phyloP scores from a whole-genome alignment of 2,797 vertebrate genomes.

The Catamblyrhynchus diadema region DNA sequence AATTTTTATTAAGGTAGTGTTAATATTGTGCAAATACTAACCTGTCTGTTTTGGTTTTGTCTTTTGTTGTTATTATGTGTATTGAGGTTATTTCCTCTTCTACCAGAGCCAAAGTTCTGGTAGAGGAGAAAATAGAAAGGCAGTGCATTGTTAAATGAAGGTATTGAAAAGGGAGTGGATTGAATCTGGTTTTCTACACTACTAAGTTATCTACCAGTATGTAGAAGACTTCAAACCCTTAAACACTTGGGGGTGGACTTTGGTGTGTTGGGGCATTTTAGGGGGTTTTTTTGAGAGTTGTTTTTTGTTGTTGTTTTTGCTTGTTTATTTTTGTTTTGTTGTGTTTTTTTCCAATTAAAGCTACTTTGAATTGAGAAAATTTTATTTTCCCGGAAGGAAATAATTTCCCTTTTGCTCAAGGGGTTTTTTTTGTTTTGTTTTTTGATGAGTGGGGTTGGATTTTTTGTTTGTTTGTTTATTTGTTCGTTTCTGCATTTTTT shows the following conservation, averaged over 20 bases:
- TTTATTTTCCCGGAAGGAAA: background rate
- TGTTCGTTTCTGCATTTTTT: background rate
- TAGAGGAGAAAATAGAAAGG: background rate
- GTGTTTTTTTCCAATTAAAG: background rate
- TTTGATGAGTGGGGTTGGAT: background rate
- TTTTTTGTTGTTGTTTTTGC: background rate
- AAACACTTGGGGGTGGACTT: background rate
- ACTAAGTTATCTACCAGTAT: background rate
- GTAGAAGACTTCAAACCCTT: background rate
- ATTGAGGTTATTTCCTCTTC: background rate
- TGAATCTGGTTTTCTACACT: background rate
- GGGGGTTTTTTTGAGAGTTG: rapidly evolving
- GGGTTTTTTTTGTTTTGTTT: background rate
- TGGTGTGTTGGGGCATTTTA: rapidly evolving
- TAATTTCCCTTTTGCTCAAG: background rate
- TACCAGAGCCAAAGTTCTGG: background rate
- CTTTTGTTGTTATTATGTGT: background rate
- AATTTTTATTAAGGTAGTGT: background rate
- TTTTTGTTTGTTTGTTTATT: background rate
- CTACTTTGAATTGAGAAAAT: background rate
- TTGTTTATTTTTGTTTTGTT: background rate
- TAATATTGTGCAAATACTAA: background rate
- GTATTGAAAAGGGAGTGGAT: background rate
- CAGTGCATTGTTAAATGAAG: background rate
- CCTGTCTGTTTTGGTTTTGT: background rate